A percentile compares a stretch with the other conserved stretches of the same genome.
These are phyloP conservation scores for Galerucella calmariensis DNA, from an alignment of 2,888 invertebrate genomes.

Conservation along the genomic window DNA sequence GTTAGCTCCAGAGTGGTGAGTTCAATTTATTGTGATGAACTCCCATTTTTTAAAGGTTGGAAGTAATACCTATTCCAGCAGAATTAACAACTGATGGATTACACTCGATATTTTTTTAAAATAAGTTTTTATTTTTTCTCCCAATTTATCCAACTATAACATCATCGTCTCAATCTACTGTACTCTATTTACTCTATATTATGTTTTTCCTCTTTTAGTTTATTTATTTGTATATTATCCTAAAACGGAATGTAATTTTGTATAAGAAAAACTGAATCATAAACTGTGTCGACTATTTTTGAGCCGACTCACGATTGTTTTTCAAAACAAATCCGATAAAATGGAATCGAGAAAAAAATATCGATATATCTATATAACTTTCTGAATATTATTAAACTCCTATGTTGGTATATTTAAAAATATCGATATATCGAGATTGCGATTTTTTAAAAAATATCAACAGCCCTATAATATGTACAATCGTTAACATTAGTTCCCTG, in stretches of 20 bases:
- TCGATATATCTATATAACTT: not conserved
- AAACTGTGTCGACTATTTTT: not conserved
- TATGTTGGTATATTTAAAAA: not conserved
- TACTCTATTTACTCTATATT: not conserved
- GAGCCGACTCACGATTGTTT: not conserved
- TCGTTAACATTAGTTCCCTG: no score
- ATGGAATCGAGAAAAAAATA: not conserved
- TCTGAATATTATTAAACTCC: not conserved
- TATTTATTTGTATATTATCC: slow-evolving; percentile 10
- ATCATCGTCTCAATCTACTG: not conserved
- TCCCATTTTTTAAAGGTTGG: no score
- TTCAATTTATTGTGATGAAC: no score
- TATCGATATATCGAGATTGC: no score
- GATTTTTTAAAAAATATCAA: not conserved
- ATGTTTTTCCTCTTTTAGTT: slow-evolving; percentile 5
- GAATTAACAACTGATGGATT: no score
- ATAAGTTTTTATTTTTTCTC: not conserved
- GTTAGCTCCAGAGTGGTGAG: no score
- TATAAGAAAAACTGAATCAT: not conserved
- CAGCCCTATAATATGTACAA: not conserved
- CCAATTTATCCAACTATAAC: not conserved
- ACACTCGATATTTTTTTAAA: slow-evolving; percentile 1
- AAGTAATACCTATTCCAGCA: no score
- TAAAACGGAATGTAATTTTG: not conserved
- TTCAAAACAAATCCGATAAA: not conserved